phyloP scores from a whole-genome alignment of 2,797 vertebrate genomes.

The Anomalospiza imberbis region DNA sequence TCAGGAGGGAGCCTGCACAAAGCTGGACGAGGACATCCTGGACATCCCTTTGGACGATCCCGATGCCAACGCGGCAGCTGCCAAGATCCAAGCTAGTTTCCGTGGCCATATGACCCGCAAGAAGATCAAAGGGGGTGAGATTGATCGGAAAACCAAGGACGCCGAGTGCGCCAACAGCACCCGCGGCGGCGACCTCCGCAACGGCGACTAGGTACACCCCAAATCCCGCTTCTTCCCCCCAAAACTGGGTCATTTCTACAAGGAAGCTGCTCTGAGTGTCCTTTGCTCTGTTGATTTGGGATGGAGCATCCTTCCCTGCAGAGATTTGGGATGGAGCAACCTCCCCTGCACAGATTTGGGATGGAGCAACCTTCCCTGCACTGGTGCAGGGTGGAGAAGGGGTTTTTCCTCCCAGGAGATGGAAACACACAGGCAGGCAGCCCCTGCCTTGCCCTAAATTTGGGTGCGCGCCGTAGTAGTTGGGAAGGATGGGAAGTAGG shows the following conservation, averaged over 20 bases:
- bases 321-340: not conserved
- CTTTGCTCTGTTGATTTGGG: not conserved
- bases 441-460: slow-evolving; percentile 58
- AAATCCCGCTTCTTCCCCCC: accelerated
- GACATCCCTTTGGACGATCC: slow-evolving; percentile 97
- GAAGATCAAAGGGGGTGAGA: slow-evolving; percentile 94
- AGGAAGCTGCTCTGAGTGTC: not conserved
- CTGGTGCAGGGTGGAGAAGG: not conserved
- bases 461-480: slow-evolving; percentile 44
- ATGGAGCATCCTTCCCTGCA: accelerated
- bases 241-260: accelerated
- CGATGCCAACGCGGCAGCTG: slow-evolving; percentile 93
- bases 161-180: slow-evolving; percentile 87
- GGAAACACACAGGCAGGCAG: not conserved
- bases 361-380: accelerated
- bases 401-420: not conserved
- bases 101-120: slow-evolving; percentile 98
- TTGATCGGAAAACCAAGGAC: slow-evolving; percentile 82
- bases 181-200: slow-evolving; percentile 70
- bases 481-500: slow-evolving; percentile 37
- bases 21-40: slow-evolving; percentile 95
- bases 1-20: slow-evolving; percentile 88
- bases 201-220: slow-evolving; percentile 71
- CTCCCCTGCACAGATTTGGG: not conserved
- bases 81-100: slow-evolving; percentile 98